These are phyloP conservation scores for Suillia variegata DNA, from an alignment of 2,888 invertebrate species.

Conservation along the genomic window DNA sequence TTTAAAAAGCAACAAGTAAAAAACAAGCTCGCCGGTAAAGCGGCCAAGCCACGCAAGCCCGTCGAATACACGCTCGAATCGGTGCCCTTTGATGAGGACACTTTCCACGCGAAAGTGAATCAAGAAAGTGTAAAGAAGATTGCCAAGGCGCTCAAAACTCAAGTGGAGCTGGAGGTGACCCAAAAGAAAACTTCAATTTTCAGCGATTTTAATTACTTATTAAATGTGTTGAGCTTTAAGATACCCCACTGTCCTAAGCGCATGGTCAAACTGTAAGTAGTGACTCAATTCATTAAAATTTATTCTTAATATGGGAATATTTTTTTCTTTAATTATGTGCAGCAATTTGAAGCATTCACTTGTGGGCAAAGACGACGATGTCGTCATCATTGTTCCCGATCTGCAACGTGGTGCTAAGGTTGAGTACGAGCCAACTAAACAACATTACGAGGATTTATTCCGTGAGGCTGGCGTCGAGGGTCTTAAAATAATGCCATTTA, in stretches of 20 bases:
- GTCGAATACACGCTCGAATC: slow-evolving; percentile 35
- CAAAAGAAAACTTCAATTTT: slow-evolving; percentile 50
- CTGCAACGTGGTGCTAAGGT: slow-evolving; percentile 71
- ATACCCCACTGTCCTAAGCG: slow-evolving; percentile 67
- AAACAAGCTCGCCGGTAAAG: slow-evolving; percentile 17
- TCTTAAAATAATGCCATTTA: slow-evolving; percentile 77
- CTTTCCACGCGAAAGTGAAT: slow-evolving; percentile 44
- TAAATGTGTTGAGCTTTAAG: slow-evolving; percentile 64
- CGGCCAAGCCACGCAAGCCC: slow-evolving; percentile 17
- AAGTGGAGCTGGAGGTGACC: slow-evolving; percentile 43
- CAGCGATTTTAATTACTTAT: slow-evolving; percentile 49
- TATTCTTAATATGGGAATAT: no score
- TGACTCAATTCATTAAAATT: neutral
- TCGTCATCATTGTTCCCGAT: slow-evolving; percentile 81
- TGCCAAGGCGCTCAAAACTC: slow-evolving; percentile 42
- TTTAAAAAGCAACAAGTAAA: slow-evolving; percentile 21
- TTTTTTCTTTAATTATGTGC: no score
- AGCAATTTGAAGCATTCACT: slow-evolving; percentile 68
- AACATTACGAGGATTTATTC: slow-evolving; percentile 75
- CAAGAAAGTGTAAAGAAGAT: slow-evolving; percentile 43
- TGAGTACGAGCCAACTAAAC: slow-evolving; percentile 77
- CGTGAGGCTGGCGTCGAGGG: slow-evolving; percentile 66
- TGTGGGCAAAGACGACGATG: slow-evolving; percentile 69
- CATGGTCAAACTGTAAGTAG: slow-evolving; percentile 69
- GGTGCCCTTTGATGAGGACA: slow-evolving; percentile 46